Evolutionary conservation across 2,797 vertebrate genomes (phyloP), one percentile per base, ranked within the genome.

Genomic region (Coranthus polyacanthus): DNA sequence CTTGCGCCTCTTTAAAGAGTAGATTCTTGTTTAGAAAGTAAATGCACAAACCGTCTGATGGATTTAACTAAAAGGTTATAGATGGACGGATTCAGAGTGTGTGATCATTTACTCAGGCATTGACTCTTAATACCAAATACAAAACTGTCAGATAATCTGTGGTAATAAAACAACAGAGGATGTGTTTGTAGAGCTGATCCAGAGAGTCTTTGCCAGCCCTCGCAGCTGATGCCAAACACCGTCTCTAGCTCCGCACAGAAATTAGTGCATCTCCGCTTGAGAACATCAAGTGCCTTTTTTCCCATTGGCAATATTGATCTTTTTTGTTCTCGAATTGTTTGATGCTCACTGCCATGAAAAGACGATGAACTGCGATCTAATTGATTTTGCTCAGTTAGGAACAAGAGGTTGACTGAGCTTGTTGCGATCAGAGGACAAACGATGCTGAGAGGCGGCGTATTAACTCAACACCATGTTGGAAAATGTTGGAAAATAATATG

Each of bases 241-340:
- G 26, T 65, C 72, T 81, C 55, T 52, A 42, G 56, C 50, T 76
- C 52, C 20, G 18, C 36, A 57, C 57, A 53, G 57, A 82, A 68
- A 76, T 51, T 26, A 83, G 43, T 71, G 72, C 12, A 21, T 57
- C 57, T 63, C 67, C 8, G 37, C 60, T 60, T 80, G 49, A 85
- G 76, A 91, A 82, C 75, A 88, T 73, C 65, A 76, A 90, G 76
- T 72, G 58, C 75, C 69, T 82, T 52, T 78, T 88, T 89, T 91
- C 22, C 32, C 78, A 89, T 91, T 90, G 88, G 84, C 66, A 82
- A 68, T 89, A 90, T 90, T 84, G 88, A 91, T 92, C 83, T 68
- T 65, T 81, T 65, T 81, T 66, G 34, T 32, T 75, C 73, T 75
- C 53, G 55, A 72, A 82, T 80, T 83, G 81, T 90, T 88, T 83